A percentile compares a stretch with the other conserved stretches of the same genome.
Conservation (phyloP, 1,140 invertebrate genomes). For the Neodiprion lecontei region DNA sequence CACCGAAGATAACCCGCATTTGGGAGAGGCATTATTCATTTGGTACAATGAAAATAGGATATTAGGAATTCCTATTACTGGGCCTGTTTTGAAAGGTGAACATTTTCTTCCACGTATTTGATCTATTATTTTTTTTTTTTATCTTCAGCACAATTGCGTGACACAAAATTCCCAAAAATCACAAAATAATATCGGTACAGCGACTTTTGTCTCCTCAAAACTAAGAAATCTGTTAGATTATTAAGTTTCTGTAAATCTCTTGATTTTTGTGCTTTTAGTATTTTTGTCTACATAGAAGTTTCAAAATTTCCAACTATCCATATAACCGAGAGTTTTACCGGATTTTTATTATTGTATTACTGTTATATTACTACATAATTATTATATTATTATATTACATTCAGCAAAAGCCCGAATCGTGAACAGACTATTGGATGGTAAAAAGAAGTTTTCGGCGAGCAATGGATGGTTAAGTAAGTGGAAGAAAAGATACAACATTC, state of each 20-base stretch:
- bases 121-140: too few species aligned
- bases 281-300: too few species aligned
- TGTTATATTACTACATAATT: slow-evolving; percentile 31
- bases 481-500: slow-evolving; percentile 27
- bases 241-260: not conserved
- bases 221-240: not conserved
- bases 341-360: slow-evolving; percentile 16
- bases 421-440: slow-evolving; percentile 26
- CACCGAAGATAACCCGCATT: slow-evolving; percentile 23
- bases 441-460: slow-evolving; percentile 27
- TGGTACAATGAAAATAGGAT: slow-evolving; percentile 29
- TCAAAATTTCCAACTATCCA: too few species aligned
- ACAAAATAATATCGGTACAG: too few species aligned
- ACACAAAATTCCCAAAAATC: too few species aligned
- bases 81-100: slow-evolving; percentile 23
- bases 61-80: slow-evolving; percentile 23
- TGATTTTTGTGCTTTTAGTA: too few species aligned
- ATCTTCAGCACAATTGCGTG: too few species aligned
- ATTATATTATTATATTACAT: not conserved
- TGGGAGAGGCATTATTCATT: slow-evolving; percentile 25
- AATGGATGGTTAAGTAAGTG: slow-evolving; percentile 26
- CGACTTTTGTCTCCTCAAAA: not conserved
- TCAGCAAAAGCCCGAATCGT: slow-evolving; percentile 29
- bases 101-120: too few species aligned
- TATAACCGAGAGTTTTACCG: too few species aligned